Conservation (phyloP, 1,140 invertebrate genomes). For the Drosophila ananassae region DNA sequence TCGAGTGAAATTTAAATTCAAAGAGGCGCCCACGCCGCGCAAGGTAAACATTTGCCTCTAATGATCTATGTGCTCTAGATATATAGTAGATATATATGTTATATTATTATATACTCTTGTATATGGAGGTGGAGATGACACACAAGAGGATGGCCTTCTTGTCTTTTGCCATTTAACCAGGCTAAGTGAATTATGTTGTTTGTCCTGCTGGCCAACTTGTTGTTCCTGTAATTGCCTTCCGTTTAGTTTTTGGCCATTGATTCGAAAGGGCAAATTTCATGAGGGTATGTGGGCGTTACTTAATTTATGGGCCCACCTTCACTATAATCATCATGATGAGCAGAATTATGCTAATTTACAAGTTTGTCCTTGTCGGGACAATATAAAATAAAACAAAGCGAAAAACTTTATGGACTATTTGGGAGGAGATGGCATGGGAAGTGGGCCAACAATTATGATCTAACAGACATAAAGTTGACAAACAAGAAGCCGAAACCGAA, state of each 20-base stretch:
- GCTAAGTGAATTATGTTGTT: constrained; percentile 68
- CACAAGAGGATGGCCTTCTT: constrained; percentile 5
- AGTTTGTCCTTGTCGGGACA: constrained; percentile 42
- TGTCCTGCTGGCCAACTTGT: constrained; percentile 21
- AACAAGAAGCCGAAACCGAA: constrained; percentile 42
- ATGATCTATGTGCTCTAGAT: constrained; percentile 67
- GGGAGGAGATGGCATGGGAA: too few relatives aligned
- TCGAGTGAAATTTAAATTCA: constrained; percentile 21
- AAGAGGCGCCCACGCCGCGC: constrained; percentile 20
- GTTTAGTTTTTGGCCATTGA: constrained; percentile 64
- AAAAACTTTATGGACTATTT: constrained; percentile 1
- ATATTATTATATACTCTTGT: not conserved
- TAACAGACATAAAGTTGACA: constrained; percentile 60
- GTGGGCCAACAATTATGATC: constrained; percentile 51
- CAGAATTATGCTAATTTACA: constrained; percentile 42
- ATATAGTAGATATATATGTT: not conserved
- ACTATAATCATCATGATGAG: constrained; percentile 13
- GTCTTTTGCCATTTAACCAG: constrained; percentile 27
- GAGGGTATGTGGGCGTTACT: constrained; percentile 41
- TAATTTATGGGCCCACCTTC: constrained; percentile 54
- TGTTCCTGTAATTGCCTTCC: constrained; percentile 51
- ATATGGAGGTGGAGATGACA: not conserved
- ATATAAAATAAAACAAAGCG: constrained; percentile 10
- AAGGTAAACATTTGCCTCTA: constrained; percentile 63
- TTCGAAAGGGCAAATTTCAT: constrained; percentile 38